Conservation (phyloP, 2,797 vertebrate genomes). For the Stomatorhinus walkeri region DNA sequence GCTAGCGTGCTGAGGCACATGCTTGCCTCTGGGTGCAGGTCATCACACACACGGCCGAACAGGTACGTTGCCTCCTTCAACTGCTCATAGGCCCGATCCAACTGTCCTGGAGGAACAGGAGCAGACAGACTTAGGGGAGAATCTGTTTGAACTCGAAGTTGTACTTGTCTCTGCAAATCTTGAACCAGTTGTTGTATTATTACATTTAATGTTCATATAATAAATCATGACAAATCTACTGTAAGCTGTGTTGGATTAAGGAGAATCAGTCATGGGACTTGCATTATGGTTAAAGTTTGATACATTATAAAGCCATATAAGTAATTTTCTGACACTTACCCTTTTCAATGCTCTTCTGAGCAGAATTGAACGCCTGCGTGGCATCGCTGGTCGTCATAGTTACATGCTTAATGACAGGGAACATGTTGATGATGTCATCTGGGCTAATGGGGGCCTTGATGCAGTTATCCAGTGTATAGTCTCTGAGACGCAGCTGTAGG, state of each 20-base stretch:
- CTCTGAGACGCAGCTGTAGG: slow-evolving; percentile 63
- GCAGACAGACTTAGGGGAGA: background rate
- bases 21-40: slow-evolving; percentile 66
- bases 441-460: slow-evolving; percentile 66
- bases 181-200: background rate
- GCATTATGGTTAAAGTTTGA: background rate
- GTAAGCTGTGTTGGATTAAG: background rate
- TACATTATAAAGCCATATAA: background rate
- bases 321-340: slow-evolving; percentile 41
- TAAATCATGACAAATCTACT: background rate
- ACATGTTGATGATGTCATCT: slow-evolving; percentile 69
- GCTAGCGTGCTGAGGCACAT: slow-evolving; percentile 62
- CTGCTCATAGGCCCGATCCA: slow-evolving; percentile 62
- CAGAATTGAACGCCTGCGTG: slow-evolving; percentile 46
- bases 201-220: background rate
- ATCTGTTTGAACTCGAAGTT: background rate
- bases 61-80: slow-evolving; percentile 66
- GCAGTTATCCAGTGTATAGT: slow-evolving; percentile 67
- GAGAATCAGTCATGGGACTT: background rate
- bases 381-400: slow-evolving; percentile 55
- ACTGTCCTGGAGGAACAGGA: slow-evolving; percentile 48
- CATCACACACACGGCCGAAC: slow-evolving; percentile 63
- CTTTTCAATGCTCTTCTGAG: slow-evolving; percentile 60
- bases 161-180: background rate
- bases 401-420: slow-evolving; percentile 68